Percentiles rank a stretch among this genome's conserved stretches.
Conservation (phyloP, 2,888 invertebrate genomes). For the Gymnoscelis rufifasciata region DNA sequence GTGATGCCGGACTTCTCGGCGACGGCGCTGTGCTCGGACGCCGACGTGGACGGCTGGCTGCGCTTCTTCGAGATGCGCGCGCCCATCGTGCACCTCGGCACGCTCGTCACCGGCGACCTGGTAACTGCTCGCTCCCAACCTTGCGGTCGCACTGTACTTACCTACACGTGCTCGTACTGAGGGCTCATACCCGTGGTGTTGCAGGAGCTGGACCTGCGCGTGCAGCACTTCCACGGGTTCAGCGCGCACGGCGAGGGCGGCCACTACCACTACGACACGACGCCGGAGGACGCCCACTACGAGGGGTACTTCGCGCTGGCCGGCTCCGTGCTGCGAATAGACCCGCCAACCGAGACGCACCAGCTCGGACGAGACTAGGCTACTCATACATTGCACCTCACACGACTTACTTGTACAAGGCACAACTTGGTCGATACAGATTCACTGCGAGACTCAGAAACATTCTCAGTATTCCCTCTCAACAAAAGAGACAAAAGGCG, state of each 20-base stretch:
- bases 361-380: constrained; percentile 86
- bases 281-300: constrained; percentile 92
- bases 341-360: constrained; percentile 83
- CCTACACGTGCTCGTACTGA: too few relatives aligned
- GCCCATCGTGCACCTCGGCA: constrained; percentile 92
- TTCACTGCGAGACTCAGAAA: too few relatives aligned
- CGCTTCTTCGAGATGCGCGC: constrained; percentile 94
- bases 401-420: too few relatives aligned
- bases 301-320: constrained; percentile 93
- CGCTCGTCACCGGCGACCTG: constrained; percentile 90
- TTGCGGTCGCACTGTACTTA: too few relatives aligned
- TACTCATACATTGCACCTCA: too few relatives aligned
- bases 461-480: too few relatives aligned
- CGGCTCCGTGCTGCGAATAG: constrained; percentile 84
- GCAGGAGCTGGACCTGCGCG: constrained; percentile 91
- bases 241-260: constrained; percentile 91
- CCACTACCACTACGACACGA: constrained; percentile 97
- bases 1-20: constrained; percentile 97
- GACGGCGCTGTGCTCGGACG: constrained; percentile 84
- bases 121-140: too few relatives aligned
- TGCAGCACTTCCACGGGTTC: constrained; percentile 98
- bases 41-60: constrained; percentile 91
- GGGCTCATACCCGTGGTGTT: background rate
- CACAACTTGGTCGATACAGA: too few relatives aligned
- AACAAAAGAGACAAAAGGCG: too few relatives aligned